These are phyloP conservation scores for Opisthocomus hoazin DNA, from an alignment of 2,113 vertebrate species.

Conservation along the genomic window DNA sequence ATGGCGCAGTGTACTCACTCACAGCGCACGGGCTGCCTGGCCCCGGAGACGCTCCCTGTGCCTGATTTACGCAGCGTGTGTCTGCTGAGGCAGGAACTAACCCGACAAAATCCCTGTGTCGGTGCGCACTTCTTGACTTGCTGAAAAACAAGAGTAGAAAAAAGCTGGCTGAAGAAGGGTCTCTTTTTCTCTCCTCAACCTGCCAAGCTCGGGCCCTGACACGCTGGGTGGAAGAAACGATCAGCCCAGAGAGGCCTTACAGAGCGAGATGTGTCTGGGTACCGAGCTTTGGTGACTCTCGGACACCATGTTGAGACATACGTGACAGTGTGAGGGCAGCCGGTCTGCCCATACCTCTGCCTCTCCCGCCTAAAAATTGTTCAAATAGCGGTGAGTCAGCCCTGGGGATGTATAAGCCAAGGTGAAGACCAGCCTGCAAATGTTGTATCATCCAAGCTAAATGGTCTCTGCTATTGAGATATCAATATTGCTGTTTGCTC, in stretches of 20 bases:
- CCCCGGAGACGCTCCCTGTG: background rate
- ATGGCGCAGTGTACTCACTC: background rate
- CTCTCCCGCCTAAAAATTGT: background rate
- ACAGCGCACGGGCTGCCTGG: background rate
- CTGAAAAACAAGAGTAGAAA: background rate
- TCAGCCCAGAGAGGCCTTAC: background rate
- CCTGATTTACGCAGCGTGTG: background rate
- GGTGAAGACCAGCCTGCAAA: background rate
- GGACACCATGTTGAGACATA: background rate
- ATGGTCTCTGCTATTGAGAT: background rate
- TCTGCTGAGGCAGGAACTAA: background rate
- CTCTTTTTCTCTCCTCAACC: background rate
- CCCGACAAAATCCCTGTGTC: background rate
- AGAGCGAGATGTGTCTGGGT: background rate
- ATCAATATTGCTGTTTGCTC: background rate
- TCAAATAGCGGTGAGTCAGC: accelerated
- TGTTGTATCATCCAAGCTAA: background rate
- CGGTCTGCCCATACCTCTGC: accelerated
- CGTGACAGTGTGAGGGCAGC: background rate
- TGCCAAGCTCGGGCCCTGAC: background rate
- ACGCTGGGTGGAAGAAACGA: background rate
- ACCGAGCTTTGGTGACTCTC: accelerated
- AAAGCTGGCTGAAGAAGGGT: background rate
- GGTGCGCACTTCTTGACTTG: background rate
- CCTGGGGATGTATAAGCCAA: background rate